Evolutionary conservation across 2,888 invertebrate genomes (phyloP), one percentile per base, ranked within the genome.

Genomic region (Clivina fossor): DNA sequence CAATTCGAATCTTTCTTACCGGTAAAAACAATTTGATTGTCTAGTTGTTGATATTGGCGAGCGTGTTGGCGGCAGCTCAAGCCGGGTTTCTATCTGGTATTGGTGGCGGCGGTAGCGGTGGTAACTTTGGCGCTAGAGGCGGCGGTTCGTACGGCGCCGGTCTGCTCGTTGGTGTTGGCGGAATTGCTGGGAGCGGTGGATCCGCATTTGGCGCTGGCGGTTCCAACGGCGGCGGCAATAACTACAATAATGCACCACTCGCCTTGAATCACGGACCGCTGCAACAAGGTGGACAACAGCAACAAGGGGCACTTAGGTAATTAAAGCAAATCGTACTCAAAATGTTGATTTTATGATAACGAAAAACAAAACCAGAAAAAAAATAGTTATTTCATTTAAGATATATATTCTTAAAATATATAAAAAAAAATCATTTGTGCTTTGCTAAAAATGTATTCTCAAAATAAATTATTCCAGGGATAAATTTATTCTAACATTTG

Each of bases 221-320:
- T 5, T 41, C 43, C 9, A 24, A 35, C 28, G 43, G 43, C 24
- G 16, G 22, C 18, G 32, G 33, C 7, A 26, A 20, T 30, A 43
- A 43, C 32, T 53, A 53, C 19, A 53, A 44, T 19, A 53, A 44
- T 11, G 53, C 44, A 11, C 44, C 53, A 5, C 18, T 53, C 16
- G 44, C 8, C 7, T 20, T 53, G 13, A 53, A 53, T 20, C 53
- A 44, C 15, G 53, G 53, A 28, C 53, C 53, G 13, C 19, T 53
- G 13, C 53, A 43, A 15, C 44, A 43, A 33, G 9, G 11, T 26
- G n/a, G 9, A 40, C 43, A 43, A 24, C 9, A 30, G 13, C 53
- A 53, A 24, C 18, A 43, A 19, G 53, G 43, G 35, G 35, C 53
- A 26, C 44, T 53, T 13, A 53, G 53, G 53, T 53, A 33, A 16